A percentile compares a stretch with the other conserved stretches of the same genome.
These are phyloP conservation scores for Urocynchramus pylzowi DNA, from an alignment of 2,113 vertebrate species.

Conservation along the genomic window DNA sequence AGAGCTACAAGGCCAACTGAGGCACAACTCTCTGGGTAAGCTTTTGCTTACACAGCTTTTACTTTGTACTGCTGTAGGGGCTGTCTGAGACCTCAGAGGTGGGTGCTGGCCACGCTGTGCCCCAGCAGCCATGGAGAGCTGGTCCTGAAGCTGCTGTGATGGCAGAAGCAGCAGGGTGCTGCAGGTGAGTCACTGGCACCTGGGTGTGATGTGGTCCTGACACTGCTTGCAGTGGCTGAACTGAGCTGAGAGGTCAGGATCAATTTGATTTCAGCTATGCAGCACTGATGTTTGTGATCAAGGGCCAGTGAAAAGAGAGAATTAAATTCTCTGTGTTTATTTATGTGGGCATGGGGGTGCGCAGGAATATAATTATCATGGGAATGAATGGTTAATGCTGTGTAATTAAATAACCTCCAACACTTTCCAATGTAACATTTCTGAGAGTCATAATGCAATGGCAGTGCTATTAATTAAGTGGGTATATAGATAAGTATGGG, in stretches of 20 bases:
- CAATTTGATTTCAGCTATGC: not conserved
- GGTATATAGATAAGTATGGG: conserved; percentile 41
- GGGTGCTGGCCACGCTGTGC: not conserved
- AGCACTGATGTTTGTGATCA: not conserved
- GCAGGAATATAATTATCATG: conserved; percentile 39
- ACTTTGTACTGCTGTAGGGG: accelerated
- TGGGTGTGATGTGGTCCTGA: accelerated
- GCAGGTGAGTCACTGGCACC: not conserved
- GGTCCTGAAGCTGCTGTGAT: accelerated
- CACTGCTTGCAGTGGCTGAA: not conserved
- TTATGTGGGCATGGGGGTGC: conserved; percentile 27
- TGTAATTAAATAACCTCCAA: conserved; percentile 65
- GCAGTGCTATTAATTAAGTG: conserved; percentile 45
- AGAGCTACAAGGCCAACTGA: not conserved
- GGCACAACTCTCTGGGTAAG: not conserved
- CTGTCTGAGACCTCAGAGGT: not conserved
- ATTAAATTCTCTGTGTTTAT: not conserved
- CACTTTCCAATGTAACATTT: not conserved
- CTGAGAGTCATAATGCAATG: conserved; percentile 46
- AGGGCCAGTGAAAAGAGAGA: not conserved
- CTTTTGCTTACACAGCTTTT: not conserved
- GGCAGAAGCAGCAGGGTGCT: accelerated
- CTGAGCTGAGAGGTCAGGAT: not conserved
- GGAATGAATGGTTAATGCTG: conserved; percentile 53
- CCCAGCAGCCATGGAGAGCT: not conserved